These are phyloP conservation scores for Sinocyclocheilus maitianheensis DNA, from an alignment of 2,113 vertebrate genomes.

Conservation along the genomic window DNA sequence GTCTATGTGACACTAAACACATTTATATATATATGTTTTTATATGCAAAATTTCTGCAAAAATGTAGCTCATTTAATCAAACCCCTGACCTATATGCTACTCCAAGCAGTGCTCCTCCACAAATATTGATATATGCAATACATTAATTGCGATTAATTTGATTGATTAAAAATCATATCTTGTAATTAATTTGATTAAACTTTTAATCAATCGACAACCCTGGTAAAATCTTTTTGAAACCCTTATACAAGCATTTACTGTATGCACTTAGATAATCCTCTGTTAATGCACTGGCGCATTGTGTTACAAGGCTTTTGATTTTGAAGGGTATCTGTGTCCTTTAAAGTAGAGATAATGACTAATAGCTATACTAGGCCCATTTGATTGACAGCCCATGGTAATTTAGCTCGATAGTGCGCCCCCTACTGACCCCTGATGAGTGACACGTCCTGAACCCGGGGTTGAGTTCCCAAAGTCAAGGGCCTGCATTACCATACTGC, in stretches of 20 bases:
- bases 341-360: constrained; percentile 40
- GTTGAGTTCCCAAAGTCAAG: constrained; percentile 53
- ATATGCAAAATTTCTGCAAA: neutral
- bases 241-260: constrained; percentile 14
- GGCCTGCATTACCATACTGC: constrained; percentile 39
- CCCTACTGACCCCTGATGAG: constrained; percentile 52
- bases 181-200: constrained; percentile 5
- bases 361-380: neutral
- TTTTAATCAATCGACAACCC: neutral
- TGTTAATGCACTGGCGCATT: neutral
- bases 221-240: neutral
- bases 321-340: constrained; percentile 43
- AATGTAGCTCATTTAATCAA: neutral
- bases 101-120: neutral
- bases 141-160: neutral
- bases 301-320: constrained; percentile 27
- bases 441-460: constrained; percentile 52
- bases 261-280: constrained; percentile 1
- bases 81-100: neutral
- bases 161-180: constrained; percentile 4
- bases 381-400: constrained; percentile 49
- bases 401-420: constrained; percentile 46
- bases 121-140: neutral
- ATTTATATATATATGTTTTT: neutral
- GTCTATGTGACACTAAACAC: neutral